These are phyloP conservation scores for Amphiprion clarkii DNA, from an alignment of 2,797 vertebrate species.

Conservation along the genomic window DNA sequence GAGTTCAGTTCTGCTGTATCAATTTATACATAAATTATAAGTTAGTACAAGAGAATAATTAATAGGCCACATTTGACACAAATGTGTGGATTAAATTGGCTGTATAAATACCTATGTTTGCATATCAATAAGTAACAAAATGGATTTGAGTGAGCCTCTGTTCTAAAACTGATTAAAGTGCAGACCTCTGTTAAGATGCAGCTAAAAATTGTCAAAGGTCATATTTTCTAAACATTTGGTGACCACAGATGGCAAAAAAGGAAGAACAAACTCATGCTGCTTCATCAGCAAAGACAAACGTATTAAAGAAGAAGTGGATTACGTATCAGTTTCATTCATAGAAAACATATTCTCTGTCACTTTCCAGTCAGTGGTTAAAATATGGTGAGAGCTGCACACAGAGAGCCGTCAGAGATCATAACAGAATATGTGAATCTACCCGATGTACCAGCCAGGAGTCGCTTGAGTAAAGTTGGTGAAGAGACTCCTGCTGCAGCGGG, in stretches of 20 bases:
- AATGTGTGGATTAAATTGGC: too few species aligned
- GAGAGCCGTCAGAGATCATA: constrained; percentile 1
- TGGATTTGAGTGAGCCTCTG: too few species aligned
- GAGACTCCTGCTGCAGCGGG: background rate
- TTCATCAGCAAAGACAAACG: background rate
- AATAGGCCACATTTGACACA: too few species aligned
- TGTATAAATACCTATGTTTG: too few species aligned
- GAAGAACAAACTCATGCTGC: background rate
- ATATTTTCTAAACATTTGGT: too few species aligned
- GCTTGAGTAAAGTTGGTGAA: background rate
- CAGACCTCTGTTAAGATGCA: too few species aligned
- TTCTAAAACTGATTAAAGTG: too few species aligned
- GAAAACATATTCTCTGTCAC: background rate
- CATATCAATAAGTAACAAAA: too few species aligned
- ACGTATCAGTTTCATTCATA: background rate
- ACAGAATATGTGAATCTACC: constrained; percentile 31
- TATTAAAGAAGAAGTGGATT: constrained; percentile 29
- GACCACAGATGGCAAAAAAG: background rate
- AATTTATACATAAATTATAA: too few species aligned
- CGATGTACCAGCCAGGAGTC: background rate
- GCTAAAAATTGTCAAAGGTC: too few species aligned
- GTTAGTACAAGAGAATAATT: too few species aligned
- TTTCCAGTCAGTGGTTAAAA: background rate
- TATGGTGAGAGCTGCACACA: background rate
- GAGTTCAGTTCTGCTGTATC: too few species aligned